These are phyloP conservation scores for Sphyrna mokarran DNA, from an alignment of 2,113 vertebrate genomes.

Conservation along the genomic window DNA sequence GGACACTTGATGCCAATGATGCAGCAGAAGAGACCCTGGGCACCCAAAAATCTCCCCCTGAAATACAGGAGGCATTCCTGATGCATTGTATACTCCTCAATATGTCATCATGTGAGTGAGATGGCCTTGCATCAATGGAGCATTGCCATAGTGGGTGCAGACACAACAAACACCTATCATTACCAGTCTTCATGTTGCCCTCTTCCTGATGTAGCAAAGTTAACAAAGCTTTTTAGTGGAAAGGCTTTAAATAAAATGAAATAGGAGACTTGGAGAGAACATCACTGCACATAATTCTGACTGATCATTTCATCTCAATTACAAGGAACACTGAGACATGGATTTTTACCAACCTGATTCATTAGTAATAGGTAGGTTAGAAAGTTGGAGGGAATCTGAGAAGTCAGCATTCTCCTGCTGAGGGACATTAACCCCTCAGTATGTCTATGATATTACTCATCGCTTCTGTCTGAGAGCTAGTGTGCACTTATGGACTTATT, in stretches of 20 bases:
- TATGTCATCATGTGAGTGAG: not conserved
- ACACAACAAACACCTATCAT: not conserved
- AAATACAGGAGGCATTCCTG: not conserved
- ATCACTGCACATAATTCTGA: slow-evolving; percentile 26
- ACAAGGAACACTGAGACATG: not conserved
- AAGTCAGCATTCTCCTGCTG: not conserved
- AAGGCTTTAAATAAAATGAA: not conserved
- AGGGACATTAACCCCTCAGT: not conserved
- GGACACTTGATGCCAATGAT: not conserved
- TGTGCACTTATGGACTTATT: no score
- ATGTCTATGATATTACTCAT: not conserved
- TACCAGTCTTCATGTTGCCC: not conserved
- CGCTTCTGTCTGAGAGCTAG: not conserved
- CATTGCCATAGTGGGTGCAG: not conserved
- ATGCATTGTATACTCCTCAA: not conserved
- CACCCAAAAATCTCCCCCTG: not conserved
- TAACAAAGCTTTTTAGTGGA: not conserved
- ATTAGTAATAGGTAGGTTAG: not conserved
- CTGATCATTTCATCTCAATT: not conserved
- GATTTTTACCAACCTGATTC: not conserved
- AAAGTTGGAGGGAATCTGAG: not conserved
- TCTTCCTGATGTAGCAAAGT: not conserved
- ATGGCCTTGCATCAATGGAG: not conserved
- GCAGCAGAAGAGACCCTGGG: no score
- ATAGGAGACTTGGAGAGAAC: not conserved